Evolutionary conservation across 2,797 vertebrate species (phyloP), one percentile per base, ranked within the genome.

Genomic region (Gambelia wislizenii): DNA sequence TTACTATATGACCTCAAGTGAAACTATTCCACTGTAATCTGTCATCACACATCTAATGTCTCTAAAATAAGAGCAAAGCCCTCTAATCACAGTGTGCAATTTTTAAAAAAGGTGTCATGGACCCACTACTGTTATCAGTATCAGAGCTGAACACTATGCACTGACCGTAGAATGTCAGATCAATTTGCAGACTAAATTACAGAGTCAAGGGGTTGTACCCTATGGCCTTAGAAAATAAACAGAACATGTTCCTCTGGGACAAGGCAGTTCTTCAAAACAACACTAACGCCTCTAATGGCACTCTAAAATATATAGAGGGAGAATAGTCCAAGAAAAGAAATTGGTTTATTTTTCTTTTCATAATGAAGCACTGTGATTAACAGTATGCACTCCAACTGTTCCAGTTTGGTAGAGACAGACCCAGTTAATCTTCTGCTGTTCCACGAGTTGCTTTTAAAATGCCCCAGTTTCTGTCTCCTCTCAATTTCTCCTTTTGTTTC

Each of bases 11-110:
- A 70, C 92, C 91, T 80, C 0, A 0, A 86, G 92, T 91, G 89
- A 93, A 91, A 59, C 1, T 90, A 83, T 67, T 1, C 85, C 86
- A 9, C 91, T 95, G 47, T 67, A 86, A 91, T 84, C 93, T 95
- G 95, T 96, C 95, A 95, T 95, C 94, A 93, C 94, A 93, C 93
- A 94, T 90, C 92, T 94, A 95, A 96, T 95, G 93, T 94, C 93
- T 47, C 83, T 89, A 93, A 95, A 95, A 93, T 69, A 59, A 6
- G 92, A 96, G 93, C 90, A 91, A 93, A 91, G 92, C 14, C 90
- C 89, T 90, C 84, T 78, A 87, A 88, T 76, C 0, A 0, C 8
- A 0, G 74, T 91, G 20, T 0, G 78, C 91, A 94, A 64, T 94
- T 91, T 96, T 96, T 93, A 89, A 93, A 89, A 92, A 89, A 80